Base-by-base conservation (phyloP, 2,797 vertebrate genomes). In the Oreonectes daqikongensis region DNA sequence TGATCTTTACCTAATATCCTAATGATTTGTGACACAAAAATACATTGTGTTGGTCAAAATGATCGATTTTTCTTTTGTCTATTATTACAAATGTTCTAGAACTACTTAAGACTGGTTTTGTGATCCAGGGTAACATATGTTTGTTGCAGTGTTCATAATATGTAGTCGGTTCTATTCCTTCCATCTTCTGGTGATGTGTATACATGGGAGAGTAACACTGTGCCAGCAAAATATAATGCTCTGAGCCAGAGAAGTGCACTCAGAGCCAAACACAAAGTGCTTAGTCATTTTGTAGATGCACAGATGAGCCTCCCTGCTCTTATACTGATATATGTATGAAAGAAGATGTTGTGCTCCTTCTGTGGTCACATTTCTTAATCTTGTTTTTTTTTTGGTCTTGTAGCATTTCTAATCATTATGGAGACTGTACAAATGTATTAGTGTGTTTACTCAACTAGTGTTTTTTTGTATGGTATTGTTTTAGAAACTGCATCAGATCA, bases 401-500 rank as follows among this genome's bases (percentile, higher is more conserved):
- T 59, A 18, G 57, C 26, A 38, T 20, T 61, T 73, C 30, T 52
- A n/a, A 42, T 26, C 15, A 9, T 52, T 53, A 42, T 42, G 26
- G 3, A 42, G 22, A 52, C 18, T 32, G 11, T 60, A 8, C n/a
- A 60, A 46, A 2, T 52, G 7, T 52, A 52, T 18, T 10, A 53
- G 52, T 28, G n/a, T 32, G 28, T 32, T 22, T 32, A 24, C 55
- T 28, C 5, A 24, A 14, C 2, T 8, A 35, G 10, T 4, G 9
- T 40, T 18, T 24, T 64, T 52, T 57, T 30, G 15, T n/a, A 15
- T n/a, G 2, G 17, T 63, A 14, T 40, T 69, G 35, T 57, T 17
- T 40, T 53, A 77, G 96, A 98, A 89, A 91, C 94, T 64, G 93
- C 95, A 55, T 94, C 93, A 80, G 97, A 99, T 89, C 98, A 98